phyloP scores from a whole-genome alignment of 1,140 invertebrate genomes.

The Atopsyche davidsoni region DNA sequence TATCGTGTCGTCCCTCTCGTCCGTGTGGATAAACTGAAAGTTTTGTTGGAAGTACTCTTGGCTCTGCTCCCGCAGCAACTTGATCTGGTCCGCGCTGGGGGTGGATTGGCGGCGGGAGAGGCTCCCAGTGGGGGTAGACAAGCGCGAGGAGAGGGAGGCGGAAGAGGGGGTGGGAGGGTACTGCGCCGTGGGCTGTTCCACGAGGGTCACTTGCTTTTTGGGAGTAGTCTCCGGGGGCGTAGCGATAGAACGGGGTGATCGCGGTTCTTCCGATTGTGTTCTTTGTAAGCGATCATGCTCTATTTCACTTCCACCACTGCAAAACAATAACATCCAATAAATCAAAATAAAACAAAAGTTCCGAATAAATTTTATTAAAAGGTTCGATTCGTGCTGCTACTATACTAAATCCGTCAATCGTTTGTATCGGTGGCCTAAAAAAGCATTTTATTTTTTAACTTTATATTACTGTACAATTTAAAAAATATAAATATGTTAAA shows the following conservation, averaged over 20 bases:
- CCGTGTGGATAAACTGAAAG: slow-evolving; percentile 48
- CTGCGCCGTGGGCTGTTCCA: slow-evolving; percentile 22
- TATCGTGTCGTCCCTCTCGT: slow-evolving; percentile 48
- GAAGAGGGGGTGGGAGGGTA: slow-evolving; percentile 13
- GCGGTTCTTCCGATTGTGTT: slow-evolving; percentile 77
- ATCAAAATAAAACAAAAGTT: too few species aligned
- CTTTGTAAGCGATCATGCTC: slow-evolving; percentile 72
- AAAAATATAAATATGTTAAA: too few species aligned
- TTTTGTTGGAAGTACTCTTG: slow-evolving; percentile 50
- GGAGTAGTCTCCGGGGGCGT: slow-evolving; percentile 29
- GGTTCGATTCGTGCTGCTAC: too few species aligned
- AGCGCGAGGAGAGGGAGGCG: slow-evolving; percentile 7
- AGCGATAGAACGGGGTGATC: slow-evolving; percentile 57
- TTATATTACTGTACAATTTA: too few species aligned
- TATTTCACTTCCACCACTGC: slow-evolving; percentile 31
- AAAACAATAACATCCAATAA: too few species aligned
- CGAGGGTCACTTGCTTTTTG: slow-evolving; percentile 27
- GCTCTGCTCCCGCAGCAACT: slow-evolving; percentile 34
- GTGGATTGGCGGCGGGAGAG: slow-evolving; percentile 24
- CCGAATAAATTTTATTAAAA: too few species aligned
- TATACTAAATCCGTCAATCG: too few species aligned
- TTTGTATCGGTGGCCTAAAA: too few species aligned
- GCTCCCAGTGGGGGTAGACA: slow-evolving; percentile 13
- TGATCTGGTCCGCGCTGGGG: slow-evolving; percentile 23
- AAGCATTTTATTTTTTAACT: too few species aligned